These are phyloP conservation scores for Diogma glabrata DNA, from an alignment of 2,888 invertebrate species.

Conservation along the genomic window DNA sequence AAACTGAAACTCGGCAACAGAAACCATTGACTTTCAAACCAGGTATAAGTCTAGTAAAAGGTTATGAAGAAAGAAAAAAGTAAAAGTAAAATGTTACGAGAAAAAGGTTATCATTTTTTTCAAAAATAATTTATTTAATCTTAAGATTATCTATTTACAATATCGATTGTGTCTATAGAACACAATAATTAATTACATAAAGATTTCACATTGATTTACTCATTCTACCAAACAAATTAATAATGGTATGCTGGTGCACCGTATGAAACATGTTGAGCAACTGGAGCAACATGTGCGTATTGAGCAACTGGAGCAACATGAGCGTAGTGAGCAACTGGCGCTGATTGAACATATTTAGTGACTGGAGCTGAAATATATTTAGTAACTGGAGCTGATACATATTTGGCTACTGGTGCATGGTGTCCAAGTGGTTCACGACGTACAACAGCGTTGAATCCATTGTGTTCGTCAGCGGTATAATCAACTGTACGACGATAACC, in stretches of 20 bases:
- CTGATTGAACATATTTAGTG: slow-evolving; percentile 7
- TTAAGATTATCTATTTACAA: too few relatives aligned
- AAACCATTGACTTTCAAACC: too few relatives aligned
- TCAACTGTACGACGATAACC: slow-evolving; percentile 40
- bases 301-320: slow-evolving; percentile 9
- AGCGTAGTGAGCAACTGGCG: slow-evolving; percentile 13
- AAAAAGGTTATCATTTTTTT: too few relatives aligned
- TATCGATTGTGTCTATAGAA: too few relatives aligned
- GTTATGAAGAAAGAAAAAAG: too few relatives aligned
- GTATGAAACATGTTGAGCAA: not conserved
- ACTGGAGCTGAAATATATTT: slow-evolving; percentile 18
- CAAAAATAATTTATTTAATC: too few relatives aligned
- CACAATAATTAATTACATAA: too few relatives aligned
- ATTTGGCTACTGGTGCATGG: slow-evolving; percentile 9
- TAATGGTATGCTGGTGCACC: slow-evolving; percentile 2
- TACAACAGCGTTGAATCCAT: slow-evolving; percentile 43
- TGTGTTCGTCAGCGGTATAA: slow-evolving; percentile 40
- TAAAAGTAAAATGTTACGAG: too few relatives aligned
- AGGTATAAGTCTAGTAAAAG: too few relatives aligned
- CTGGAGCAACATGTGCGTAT: not conserved
- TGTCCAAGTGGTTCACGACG: slow-evolving; percentile 33
- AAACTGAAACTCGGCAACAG: too few relatives aligned
- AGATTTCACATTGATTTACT: too few relatives aligned
- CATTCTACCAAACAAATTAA: not conserved
- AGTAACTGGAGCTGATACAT: slow-evolving; percentile 14